phyloP scores from a whole-genome alignment of 2,113 vertebrate genomes.

The Poicephalus meyeri region DNA sequence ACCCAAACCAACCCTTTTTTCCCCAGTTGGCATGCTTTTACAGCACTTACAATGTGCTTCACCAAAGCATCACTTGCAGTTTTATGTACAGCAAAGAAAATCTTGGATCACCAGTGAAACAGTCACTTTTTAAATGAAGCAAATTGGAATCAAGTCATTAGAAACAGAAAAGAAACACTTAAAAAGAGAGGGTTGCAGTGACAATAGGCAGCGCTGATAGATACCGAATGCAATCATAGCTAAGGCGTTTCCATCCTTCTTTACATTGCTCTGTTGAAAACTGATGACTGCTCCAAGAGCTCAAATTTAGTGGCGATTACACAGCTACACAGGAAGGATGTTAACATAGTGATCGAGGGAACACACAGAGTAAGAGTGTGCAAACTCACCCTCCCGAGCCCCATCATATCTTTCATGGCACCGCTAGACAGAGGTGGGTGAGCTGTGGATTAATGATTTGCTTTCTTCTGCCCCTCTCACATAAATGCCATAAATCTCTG shows the following conservation, averaged over 20 bases:
- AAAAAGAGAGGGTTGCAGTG: not conserved
- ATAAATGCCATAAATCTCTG: not conserved
- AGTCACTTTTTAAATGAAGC: not conserved
- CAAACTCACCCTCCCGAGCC: not conserved
- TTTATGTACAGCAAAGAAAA: not conserved
- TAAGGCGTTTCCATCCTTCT: not conserved
- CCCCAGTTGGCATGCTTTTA: rapidly evolving
- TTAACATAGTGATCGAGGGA: not conserved
- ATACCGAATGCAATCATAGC: not conserved
- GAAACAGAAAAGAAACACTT: not conserved
- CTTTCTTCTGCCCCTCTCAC: rapidly evolving
- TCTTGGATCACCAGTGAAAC: not conserved
- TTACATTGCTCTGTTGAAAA: not conserved
- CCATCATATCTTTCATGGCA: not conserved
- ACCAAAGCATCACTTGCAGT: not conserved
- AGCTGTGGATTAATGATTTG: not conserved
- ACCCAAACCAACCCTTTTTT: not conserved
- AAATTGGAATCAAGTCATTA: not conserved
- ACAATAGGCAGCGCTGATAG: rapidly evolving
- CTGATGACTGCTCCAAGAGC: not conserved
- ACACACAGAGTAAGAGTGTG: not conserved
- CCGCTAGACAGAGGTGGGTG: not conserved
- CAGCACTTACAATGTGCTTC: not conserved
- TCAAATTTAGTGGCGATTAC: not conserved
- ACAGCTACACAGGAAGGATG: not conserved